phyloP scores from a whole-genome alignment of 2,888 invertebrate genomes.

The Andrena chrysosceles region DNA sequence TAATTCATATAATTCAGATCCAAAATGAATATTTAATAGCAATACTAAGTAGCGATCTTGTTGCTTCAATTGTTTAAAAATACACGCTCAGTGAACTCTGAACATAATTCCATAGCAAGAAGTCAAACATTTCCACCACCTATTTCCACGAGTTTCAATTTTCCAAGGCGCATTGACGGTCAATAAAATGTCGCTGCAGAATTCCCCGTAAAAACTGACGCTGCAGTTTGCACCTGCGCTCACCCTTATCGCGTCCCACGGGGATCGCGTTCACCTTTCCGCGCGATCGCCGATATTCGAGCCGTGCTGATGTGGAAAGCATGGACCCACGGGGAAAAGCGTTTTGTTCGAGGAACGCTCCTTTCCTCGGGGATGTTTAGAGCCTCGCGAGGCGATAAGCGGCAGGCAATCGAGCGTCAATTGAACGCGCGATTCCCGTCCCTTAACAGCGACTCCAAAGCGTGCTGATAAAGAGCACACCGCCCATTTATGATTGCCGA shows the following conservation, averaged over 20 bases:
- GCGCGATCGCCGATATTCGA: background rate
- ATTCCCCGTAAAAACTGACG: background rate
- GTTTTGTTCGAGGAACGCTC: constrained; percentile 10
- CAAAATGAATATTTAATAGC: too few species aligned
- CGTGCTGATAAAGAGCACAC: constrained; percentile 43
- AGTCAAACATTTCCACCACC: background rate
- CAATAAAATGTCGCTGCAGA: background rate
- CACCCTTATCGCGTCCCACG: constrained; percentile 10
- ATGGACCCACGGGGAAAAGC: background rate
- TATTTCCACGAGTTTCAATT: too few species aligned
- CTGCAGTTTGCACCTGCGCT: background rate
- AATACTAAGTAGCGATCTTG: too few species aligned
- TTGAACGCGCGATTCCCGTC: constrained; percentile 32
- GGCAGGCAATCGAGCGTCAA: constrained; percentile 23
- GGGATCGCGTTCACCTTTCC: background rate
- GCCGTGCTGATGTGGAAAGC: background rate
- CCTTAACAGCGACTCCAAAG: constrained; percentile 24
- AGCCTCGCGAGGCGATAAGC: constrained; percentile 4
- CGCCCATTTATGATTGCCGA: constrained; percentile 38
- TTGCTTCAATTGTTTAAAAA: too few species aligned
- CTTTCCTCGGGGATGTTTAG: constrained; percentile 7
- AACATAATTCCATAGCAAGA: background rate
- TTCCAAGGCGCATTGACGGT: too few species aligned
- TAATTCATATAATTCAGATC: too few species aligned
- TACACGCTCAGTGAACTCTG: background rate